Conservation (phyloP, 2,888 invertebrate species). For the Nephrocerus scutellatus region DNA sequence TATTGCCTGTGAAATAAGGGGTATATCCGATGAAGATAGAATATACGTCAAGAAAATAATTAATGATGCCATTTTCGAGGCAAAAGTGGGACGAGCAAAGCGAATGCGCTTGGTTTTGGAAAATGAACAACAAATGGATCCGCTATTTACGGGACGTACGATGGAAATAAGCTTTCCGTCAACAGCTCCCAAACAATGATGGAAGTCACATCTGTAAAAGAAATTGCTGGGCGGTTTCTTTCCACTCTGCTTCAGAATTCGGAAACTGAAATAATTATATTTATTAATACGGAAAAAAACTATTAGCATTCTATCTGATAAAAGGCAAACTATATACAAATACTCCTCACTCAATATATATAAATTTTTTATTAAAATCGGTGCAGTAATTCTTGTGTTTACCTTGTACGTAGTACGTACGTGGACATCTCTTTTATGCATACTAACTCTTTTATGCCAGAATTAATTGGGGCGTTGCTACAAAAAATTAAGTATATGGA, state of each 20-base stretch:
- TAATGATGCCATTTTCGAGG: constrained; percentile 1
- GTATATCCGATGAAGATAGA: constrained; percentile 2
- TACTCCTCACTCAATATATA: too few species aligned
- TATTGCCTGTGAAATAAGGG: constrained; percentile 4
- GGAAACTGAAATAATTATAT: constrained; percentile 8
- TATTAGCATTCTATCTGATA: too few species aligned
- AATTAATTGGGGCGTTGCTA: too few species aligned
- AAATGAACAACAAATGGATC: constrained; percentile 2
- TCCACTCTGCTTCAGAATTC: constrained; percentile 10
- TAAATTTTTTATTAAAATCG: too few species aligned
- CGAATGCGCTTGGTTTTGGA: constrained; percentile 1
- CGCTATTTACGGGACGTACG: constrained; percentile 9
- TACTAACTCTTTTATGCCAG: too few species aligned
- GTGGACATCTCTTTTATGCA: too few species aligned
- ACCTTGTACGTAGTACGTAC: too few species aligned
- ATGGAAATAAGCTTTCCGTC: constrained; percentile 6
- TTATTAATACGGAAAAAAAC: too few species aligned
- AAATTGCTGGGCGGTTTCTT: constrained; percentile 9
- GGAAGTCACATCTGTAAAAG: constrained; percentile 9
- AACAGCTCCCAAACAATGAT: not conserved
- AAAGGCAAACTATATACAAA: too few species aligned
- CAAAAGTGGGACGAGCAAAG: constrained; percentile 4
- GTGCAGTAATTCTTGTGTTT: too few species aligned
- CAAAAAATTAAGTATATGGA: too few species aligned
- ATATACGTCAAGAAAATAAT: constrained; percentile 4